Percentiles rank a stretch among this genome's conserved stretches.
Conservation (phyloP, 2,113 vertebrate genomes). For the Pteruthius melanotis region DNA sequence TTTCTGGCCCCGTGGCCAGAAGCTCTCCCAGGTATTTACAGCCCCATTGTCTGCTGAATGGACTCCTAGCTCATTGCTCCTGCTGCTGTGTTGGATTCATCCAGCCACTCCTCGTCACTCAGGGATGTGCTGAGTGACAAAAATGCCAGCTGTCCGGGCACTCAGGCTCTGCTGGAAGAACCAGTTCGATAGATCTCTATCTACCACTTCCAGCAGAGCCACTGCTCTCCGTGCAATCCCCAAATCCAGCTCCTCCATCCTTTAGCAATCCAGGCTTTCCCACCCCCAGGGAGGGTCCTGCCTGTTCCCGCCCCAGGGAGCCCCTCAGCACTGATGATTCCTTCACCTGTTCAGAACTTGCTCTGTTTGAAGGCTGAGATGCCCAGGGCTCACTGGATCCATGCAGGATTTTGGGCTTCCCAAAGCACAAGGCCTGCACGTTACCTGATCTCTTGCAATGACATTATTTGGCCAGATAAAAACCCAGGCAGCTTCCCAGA, state of each 20-base stretch:
- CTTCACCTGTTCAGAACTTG: not conserved
- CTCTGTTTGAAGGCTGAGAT: not conserved
- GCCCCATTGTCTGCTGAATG: not conserved
- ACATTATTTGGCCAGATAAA: not conserved
- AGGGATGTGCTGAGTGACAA: not conserved
- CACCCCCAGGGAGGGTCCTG: not conserved
- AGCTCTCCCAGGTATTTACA: slow-evolving; percentile 2
- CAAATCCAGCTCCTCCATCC: not conserved
- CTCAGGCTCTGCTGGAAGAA: slow-evolving; percentile 53
- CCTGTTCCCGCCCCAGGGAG: not conserved
- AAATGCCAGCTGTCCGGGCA: not conserved
- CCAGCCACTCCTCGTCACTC: slow-evolving; percentile 9
- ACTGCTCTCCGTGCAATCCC: not conserved
- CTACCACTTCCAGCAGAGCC: not conserved
- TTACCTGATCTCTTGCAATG: not conserved
- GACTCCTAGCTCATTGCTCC: not conserved
- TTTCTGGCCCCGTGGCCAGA: not conserved
- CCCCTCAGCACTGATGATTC: not conserved
- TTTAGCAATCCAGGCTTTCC: not conserved
- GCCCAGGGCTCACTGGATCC: not conserved
- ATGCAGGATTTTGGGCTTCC: not conserved
- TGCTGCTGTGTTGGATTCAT: not conserved
- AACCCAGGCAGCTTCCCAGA: not conserved
- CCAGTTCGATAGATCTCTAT: slow-evolving; percentile 37
- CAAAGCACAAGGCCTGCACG: not conserved